Evolutionary conservation across 2,797 vertebrate species (phyloP), one percentile per base, ranked within the genome.

Genomic region (Merluccius polli): DNA sequence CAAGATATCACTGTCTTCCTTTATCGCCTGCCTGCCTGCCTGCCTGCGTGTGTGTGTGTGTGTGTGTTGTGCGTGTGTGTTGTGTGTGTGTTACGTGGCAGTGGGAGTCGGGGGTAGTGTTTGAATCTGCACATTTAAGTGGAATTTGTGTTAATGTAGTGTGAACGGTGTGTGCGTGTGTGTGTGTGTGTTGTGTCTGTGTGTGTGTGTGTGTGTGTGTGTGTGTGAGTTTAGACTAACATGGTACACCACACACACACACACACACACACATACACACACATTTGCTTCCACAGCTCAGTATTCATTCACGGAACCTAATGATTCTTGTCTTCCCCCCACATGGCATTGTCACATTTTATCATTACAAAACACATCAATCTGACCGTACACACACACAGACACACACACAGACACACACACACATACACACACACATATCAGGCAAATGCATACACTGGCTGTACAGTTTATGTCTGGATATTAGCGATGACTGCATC

Each of bases 1-100:
- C 92, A 92, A 92, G 83, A 91, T 90, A 90, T 90, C 90, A 89
- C 90, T 91, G 90, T 89, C 89, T 92, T 91, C 90, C 87, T 82
- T 91, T 90, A 90, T 88, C 75, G 79, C 87, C 84, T 73, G 77
- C 82, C 83, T 88, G 85, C 85, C 77, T 76, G 81, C 85, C 75
- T 73, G 31, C 77, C 82, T 79, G 76, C 6, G 41, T 78, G 79
- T 80, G 75, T 79, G 76, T 12, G 48, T 80, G 79, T 81, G 77
- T 84, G 83, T 87, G 32, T 36, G 59, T 72, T 41, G 41, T 59
- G 69, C 0, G 29, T 11, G n/a, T 24, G 31, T 9, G 33, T 33
- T 5, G 65, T 30, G 83, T 79, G 76, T 13, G 41, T 80, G 79
- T 82, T 8, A 29, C n/a, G 27, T 67, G 63, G 27, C n/a, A 31